Evolutionary conservation across 2,888 invertebrate species (phyloP).

Genomic region (Amiota mariae): DNA sequence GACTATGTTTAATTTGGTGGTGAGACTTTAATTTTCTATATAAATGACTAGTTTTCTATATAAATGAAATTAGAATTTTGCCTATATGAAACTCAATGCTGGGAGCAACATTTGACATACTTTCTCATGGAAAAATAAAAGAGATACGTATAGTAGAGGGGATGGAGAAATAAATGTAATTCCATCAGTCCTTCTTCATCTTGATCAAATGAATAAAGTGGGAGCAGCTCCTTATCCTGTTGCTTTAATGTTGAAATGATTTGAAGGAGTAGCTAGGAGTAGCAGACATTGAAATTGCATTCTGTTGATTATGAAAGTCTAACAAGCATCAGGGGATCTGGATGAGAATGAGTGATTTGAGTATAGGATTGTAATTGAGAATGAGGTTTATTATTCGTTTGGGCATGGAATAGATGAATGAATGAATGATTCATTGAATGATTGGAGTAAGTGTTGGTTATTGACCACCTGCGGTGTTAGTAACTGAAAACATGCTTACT

Average conservation of each 20-base stretch:
- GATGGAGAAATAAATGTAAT: neutral
- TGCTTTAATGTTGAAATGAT: neutral
- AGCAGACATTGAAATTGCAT: slow-evolving; percentile 66
- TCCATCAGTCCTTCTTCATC: no score
- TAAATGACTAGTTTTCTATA: slow-evolving; percentile 9
- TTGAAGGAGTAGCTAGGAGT: slow-evolving; percentile 51
- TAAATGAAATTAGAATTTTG: slow-evolving; percentile 9
- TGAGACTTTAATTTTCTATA: neutral
- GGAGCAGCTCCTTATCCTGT: neutral
- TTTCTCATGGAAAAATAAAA: neutral
- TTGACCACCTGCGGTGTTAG: slow-evolving; percentile 60
- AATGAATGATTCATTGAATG: no score
- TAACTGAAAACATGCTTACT: slow-evolving; percentile 65
- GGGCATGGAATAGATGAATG: no score
- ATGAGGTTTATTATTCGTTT: neutral
- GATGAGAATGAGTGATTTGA: neutral
- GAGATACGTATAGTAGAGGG: neutral
- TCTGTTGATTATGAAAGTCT: slow-evolving; percentile 59
- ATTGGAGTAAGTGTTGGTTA: slow-evolving; percentile 1
- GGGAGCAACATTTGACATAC: neutral
- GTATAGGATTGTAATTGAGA: neutral
- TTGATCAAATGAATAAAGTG: no score
- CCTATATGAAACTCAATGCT: neutral
- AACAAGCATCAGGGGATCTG: slow-evolving; percentile 43
- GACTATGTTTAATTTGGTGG: slow-evolving; percentile 4